These are phyloP conservation scores for Colistium nudipinnis DNA, from an alignment of 2,113 vertebrate genomes.

Conservation along the genomic window DNA sequence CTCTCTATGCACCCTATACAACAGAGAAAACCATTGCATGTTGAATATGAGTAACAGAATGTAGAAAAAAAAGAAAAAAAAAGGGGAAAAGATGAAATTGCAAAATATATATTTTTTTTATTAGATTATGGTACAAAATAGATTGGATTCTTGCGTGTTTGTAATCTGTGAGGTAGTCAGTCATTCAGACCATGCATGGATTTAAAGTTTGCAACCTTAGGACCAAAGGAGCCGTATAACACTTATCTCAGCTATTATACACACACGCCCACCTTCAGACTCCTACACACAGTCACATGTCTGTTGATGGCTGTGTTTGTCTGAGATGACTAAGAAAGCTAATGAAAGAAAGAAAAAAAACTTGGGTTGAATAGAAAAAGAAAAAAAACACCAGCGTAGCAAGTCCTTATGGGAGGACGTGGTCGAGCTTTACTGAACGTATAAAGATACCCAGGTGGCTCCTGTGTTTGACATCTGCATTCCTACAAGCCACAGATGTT, in stretches of 20 bases:
- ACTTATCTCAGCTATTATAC: slow-evolving; percentile 59
- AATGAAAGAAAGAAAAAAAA: not conserved
- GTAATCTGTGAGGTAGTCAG: slow-evolving; percentile 35
- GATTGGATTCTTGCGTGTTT: not conserved
- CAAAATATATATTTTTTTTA: not conserved
- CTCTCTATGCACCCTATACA: not conserved
- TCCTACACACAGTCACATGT: slow-evolving; percentile 8
- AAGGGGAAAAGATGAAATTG: not conserved
- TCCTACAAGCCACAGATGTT: slow-evolving; percentile 51
- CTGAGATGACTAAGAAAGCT: slow-evolving; percentile 7
- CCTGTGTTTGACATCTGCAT: slow-evolving; percentile 56
- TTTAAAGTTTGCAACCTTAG: slow-evolving; percentile 56
- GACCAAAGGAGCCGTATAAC: slow-evolving; percentile 39
- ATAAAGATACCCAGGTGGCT: slow-evolving; percentile 14
- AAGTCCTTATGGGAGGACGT: not conserved
- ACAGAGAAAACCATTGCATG: not conserved
- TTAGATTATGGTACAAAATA: not conserved
- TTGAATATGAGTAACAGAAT: not conserved
- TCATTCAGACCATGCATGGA: not conserved
- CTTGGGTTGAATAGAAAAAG: not conserved
- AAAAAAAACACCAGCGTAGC: not conserved
- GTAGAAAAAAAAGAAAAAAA: not conserved
- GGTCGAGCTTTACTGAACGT: not conserved
- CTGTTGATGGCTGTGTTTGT: slow-evolving; percentile 13
- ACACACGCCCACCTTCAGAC: slow-evolving; percentile 29